These are phyloP conservation scores for Tragelaphus oryx DNA, from an alignment of 2,797 vertebrate species.

Conservation along the genomic window DNA sequence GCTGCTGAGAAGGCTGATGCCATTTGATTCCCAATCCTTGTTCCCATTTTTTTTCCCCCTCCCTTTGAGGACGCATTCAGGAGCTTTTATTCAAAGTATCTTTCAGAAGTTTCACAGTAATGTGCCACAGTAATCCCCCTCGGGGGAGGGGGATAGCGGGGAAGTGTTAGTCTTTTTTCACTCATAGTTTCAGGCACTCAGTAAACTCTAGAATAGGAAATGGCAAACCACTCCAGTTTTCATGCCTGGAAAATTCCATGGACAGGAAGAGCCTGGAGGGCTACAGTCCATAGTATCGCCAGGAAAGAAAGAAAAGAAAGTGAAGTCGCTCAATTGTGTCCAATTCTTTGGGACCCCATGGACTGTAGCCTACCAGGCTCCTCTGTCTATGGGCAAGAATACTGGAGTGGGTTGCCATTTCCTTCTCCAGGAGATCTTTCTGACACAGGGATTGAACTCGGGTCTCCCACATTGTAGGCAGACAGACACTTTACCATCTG, in stretches of 20 bases:
- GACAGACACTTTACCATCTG: neutral
- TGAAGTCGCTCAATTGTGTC: neutral
- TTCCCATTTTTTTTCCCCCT: neutral
- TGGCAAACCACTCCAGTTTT: neutral
- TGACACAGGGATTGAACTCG: neutral
- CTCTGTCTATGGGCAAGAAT: neutral
- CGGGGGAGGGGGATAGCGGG: neutral
- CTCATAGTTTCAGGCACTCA: neutral
- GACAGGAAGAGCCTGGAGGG: neutral
- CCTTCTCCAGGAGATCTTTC: neutral
- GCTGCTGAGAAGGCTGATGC: neutral
- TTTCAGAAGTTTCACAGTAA: conserved; percentile 13
- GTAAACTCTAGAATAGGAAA: neutral
- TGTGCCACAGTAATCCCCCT: neutral
- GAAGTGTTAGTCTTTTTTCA: neutral
- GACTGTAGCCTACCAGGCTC: neutral
- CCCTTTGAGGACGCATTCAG: neutral
- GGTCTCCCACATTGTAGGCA: neutral
- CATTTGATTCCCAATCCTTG: neutral
- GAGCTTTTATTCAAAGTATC: neutral
- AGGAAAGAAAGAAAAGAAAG: neutral
- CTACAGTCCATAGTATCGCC: neutral
- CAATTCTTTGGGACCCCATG: neutral
- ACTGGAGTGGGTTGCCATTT: neutral
- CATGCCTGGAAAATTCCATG: neutral